phyloP scores from a whole-genome alignment of 2,797 vertebrate species.

The Sebastes hubbsi region DNA sequence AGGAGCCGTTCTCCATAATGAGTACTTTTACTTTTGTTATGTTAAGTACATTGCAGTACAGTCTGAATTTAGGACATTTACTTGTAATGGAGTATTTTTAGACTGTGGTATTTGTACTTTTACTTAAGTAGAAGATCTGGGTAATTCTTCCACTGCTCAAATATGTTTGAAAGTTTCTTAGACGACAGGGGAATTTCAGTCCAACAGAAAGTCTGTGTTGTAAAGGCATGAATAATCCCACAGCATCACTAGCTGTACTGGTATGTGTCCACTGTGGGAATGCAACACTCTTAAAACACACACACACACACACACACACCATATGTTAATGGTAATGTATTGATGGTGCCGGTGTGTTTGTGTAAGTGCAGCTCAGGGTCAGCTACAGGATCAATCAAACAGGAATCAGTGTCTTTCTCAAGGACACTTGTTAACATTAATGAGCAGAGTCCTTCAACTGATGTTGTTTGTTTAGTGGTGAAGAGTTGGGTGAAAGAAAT shows the following conservation, averaged over 20 bases:
- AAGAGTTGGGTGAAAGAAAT: not conserved
- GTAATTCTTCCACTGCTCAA: too few species aligned
- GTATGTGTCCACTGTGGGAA: slow-evolving; percentile 27
- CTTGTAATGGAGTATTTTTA: too few species aligned
- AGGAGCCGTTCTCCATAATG: too few species aligned
- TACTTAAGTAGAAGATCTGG: too few species aligned
- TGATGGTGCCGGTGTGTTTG: slow-evolving; percentile 3
- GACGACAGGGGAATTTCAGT: not conserved
- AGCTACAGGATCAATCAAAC: slow-evolving; percentile 14
- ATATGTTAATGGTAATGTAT: slow-evolving; percentile 38
- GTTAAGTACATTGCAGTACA: too few species aligned
- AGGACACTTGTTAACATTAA: not conserved
- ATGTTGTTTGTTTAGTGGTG: not conserved
- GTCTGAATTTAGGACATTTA: too few species aligned
- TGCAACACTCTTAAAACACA: slow-evolving; percentile 1
- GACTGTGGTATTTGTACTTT: too few species aligned
- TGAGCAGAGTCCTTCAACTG: not conserved
- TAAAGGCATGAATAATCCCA: slow-evolving; percentile 12
- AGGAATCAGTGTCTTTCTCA: slow-evolving; percentile 16
- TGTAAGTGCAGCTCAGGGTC: slow-evolving; percentile 1
- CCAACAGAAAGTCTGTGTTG: not conserved
- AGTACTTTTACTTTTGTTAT: too few species aligned
- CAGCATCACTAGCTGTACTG: slow-evolving; percentile 10
- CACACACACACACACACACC: slow-evolving; percentile 23
- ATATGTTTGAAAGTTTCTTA: not conserved